These are phyloP conservation scores for Aegotheles bennettii DNA, from an alignment of 2,113 vertebrate genomes.

Conservation along the genomic window DNA sequence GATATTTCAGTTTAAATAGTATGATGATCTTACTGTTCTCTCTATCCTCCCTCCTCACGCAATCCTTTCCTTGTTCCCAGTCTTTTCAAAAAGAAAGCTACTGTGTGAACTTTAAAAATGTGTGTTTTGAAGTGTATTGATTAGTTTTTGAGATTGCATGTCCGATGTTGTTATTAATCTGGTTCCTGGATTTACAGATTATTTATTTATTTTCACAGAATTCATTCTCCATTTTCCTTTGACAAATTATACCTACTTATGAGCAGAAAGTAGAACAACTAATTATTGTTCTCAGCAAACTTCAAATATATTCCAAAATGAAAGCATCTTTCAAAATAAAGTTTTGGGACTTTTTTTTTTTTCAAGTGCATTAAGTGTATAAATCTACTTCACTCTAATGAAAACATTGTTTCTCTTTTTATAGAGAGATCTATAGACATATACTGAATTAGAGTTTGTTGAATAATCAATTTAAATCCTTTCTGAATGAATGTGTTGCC, in stretches of 20 bases:
- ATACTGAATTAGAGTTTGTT: neutral
- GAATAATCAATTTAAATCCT: neutral
- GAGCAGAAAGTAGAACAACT: neutral
- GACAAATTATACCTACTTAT: neutral
- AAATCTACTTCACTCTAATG: neutral
- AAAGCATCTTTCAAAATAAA: neutral
- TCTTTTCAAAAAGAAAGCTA: neutral
- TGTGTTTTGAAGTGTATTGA: neutral
- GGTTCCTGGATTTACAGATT: neutral
- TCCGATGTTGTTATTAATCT: neutral
- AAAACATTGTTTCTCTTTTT: neutral
- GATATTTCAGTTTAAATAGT: neutral
- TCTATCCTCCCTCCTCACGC: rapidly evolving
- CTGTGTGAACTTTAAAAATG: neutral
- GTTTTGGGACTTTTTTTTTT: neutral
- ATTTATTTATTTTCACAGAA: neutral
- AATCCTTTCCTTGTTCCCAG: no score
- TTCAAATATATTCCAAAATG: neutral
- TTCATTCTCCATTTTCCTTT: neutral
- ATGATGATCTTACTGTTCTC: neutral
- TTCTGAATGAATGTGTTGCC: neutral
- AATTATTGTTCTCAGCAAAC: neutral
- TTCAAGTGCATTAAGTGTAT: neutral
- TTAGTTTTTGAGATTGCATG: neutral
- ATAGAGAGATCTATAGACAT: neutral